These are phyloP conservation scores for Desoria tigrina DNA, from an alignment of 2,888 invertebrate genomes.

Conservation along the genomic window DNA sequence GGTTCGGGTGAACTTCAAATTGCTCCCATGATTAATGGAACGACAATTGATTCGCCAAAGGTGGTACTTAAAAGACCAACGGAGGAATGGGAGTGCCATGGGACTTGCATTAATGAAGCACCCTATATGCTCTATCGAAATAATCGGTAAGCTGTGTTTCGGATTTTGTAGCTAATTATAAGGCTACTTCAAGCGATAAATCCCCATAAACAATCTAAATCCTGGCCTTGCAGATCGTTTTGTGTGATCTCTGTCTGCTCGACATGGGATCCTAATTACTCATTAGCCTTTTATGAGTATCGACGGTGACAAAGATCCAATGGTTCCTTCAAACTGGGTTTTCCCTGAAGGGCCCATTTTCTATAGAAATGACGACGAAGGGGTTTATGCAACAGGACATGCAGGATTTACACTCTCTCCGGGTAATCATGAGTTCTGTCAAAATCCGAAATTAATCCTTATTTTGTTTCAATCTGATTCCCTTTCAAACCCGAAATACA, in stretches of 20 bases:
- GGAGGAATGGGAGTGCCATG: conserved; percentile 34
- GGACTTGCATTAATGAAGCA: conserved; percentile 28
- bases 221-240: conserved; percentile 29
- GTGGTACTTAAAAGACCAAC: conserved; percentile 17
- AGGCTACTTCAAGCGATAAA: too few relatives aligned
- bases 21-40: neutral
- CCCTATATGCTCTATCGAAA: conserved; percentile 38
- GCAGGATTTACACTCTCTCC: conserved; percentile 40
- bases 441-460: too few relatives aligned
- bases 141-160: too few relatives aligned
- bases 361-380: conserved; percentile 39
- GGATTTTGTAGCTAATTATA: too few relatives aligned
- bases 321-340: conserved; percentile 24
- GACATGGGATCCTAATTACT: conserved; percentile 3
- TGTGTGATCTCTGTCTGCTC: conserved; percentile 34
- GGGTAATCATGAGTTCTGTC: conserved; percentile 26
- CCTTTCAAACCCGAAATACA: neutral
- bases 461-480: too few relatives aligned
- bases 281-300: conserved; percentile 11
- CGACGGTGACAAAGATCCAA: conserved; percentile 3
- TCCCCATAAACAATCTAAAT: too few relatives aligned
- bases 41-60: conserved; percentile 9
- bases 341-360: conserved; percentile 31
- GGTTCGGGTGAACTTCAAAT: neutral
- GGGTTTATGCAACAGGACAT: conserved; percentile 35